Conservation (phyloP, 2,113 vertebrate genomes). For the Todiramphus chloris region DNA sequence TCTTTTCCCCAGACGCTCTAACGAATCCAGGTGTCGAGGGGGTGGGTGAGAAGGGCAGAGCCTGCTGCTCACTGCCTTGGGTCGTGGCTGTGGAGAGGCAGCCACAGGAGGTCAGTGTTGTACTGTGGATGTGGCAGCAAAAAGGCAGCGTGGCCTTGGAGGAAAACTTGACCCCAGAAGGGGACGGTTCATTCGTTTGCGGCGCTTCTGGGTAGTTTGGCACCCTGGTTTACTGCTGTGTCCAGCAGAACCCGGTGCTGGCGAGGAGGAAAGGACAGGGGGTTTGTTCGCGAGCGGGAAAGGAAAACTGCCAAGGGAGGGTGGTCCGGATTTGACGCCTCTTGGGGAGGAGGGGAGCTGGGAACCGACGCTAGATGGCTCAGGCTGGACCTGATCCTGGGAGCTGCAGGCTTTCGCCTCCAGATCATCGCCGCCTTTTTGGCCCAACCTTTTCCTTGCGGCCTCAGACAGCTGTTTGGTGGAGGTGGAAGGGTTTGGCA, state of each 20-base stretch:
- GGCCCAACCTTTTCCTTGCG: accelerated
- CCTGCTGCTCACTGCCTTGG: neutral
- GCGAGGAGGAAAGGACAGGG: neutral
- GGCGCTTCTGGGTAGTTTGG: neutral
- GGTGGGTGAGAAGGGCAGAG: neutral
- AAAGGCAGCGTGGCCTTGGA: neutral
- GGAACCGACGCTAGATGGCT: neutral
- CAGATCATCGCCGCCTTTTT: accelerated
- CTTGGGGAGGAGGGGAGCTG: neutral
- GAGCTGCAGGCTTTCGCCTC: neutral
- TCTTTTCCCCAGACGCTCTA: neutral
- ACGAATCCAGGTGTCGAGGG: accelerated
- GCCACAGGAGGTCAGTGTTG: conserved; percentile 76
- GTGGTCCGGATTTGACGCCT: too few relatives aligned
- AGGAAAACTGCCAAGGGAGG: neutral
- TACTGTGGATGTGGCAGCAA: neutral
- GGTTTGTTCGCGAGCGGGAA: accelerated
- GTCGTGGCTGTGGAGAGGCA: neutral
- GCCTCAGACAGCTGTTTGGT: neutral
- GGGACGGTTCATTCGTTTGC: neutral
- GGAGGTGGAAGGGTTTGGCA: neutral
- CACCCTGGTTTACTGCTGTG: neutral
- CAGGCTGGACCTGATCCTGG: accelerated
- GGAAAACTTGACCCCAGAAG: conserved; percentile 10
- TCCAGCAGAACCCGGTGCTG: neutral